Evolutionary conservation across 2,113 vertebrate species (phyloP), one percentile per base, ranked within the genome.

Genomic region (Artemisiospiza belli): DNA sequence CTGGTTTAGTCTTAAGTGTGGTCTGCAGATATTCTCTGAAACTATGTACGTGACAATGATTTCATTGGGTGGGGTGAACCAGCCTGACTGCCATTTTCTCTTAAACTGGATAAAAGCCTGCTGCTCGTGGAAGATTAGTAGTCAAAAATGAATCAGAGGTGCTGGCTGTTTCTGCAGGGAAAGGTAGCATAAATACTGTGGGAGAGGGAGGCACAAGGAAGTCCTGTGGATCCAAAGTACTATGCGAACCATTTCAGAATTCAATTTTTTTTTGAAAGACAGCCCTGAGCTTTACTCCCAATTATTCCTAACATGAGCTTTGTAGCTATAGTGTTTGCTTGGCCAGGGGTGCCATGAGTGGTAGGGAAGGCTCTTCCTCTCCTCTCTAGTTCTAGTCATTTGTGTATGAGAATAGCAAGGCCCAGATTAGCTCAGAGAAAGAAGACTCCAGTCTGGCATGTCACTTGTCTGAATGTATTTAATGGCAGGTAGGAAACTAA

Each of bases 1-100:
- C 76, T 67, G 35, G 24, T 81, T 23, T 15, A 52, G 15, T 25
- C 44, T 82, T 82, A 70, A 74, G 30, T 16, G 7, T 20, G 46
- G 63, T 33, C 68, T 94, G 59, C 33, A 76, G 63, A 11, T 70
- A 52, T 87, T 95, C 47, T 46, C 47, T 94, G 86, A 81, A 92
- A 81, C 11, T 21, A 4, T 22, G 5, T 27, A 37, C 0, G 0
- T 90, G 64, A n/a, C 61, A n/a, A 2, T 57, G 44, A 24, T 82
- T 92, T 87, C 39, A 28, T 89, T 59, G 78, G 28, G 46, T 54
- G n/a, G 20, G 43, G 19, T 70, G 35, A 83, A 25, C 33, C 39
- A 68, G 17, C 35, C 51, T 80, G 46, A 23, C 58, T 75, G 68
- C 83, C 15, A 18, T 33, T 84, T 82, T 79, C 46, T 22, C 47